Evolutionary conservation across 2,888 invertebrate species (phyloP), one percentile per base, ranked within the genome.

Genomic region (Synergus itoensis): DNA sequence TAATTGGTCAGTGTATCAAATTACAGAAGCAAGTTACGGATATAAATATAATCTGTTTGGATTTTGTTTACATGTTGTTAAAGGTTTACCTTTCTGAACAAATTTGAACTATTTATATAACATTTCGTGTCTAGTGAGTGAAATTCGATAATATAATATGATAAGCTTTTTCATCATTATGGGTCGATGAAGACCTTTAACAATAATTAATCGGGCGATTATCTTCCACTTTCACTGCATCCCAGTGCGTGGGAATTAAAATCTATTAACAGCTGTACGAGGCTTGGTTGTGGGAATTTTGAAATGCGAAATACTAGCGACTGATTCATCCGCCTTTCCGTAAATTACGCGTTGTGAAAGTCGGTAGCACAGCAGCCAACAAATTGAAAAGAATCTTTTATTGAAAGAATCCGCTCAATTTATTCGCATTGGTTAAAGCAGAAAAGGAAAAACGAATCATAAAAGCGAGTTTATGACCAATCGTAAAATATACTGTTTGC

Each of bases 261-360:
- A 73, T 73, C 48, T 73, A 53, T 73, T 73, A 73, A 73, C 16
- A 28, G 9, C n/a, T 48, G n/a, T 21, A 28, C 28, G 28, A 48
- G 73, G 48, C 73, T 73, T 73, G 48, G 64, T 11, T 45, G 73
- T 73, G 73, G 36, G 48, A 53, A 73, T 36, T 53, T 48, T 73
- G 16, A 40, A 73, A 73, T 53, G 48, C n/a, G 45, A 67, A 73
- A 73, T 60, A 60, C 60, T 11, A 3, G 60, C 21, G 48, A 73
- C 36, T 53, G 73, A 73, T 73, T 73, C 73, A 73, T 73, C 45
- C 18, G 64, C 64, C 64, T 64, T 64, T 64, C 67, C n/a, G 73
- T 53, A 73, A 48, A 73, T 48, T 48, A 28, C 28, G 16, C 36
- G 16, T 53, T 53, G 73, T 53, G 48, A 73, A 73, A 73, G 48